Conservation (phyloP, 2,113 vertebrate genomes). For the Clupea harengus region DNA sequence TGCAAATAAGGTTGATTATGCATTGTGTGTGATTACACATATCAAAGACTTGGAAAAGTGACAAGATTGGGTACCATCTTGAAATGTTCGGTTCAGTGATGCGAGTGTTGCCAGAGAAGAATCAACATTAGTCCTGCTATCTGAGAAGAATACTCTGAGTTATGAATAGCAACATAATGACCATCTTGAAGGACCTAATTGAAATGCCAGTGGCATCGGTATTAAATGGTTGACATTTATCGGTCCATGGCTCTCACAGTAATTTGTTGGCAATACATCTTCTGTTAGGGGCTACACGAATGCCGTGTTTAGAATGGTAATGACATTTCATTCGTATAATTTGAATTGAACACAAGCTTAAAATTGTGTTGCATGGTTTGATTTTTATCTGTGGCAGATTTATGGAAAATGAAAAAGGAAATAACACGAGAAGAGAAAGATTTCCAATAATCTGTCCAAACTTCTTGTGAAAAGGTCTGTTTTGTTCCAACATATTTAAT, state of each 20-base stretch:
- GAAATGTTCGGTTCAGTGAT: background rate
- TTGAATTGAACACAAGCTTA: background rate
- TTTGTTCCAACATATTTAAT: background rate
- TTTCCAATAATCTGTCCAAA: background rate
- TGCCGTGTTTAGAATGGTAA: background rate
- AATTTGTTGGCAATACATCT: slow-evolving; percentile 9
- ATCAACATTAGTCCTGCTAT: background rate
- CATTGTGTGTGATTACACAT: background rate
- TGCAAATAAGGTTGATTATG: background rate
- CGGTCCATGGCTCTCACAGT: background rate
- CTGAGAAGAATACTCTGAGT: background rate
- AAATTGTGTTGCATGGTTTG: background rate
- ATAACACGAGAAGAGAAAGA: background rate
- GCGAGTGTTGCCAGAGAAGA: background rate
- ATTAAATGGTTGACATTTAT: slow-evolving; percentile 30
- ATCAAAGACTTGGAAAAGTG: background rate
- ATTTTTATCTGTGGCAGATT: background rate
- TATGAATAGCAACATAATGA: background rate
- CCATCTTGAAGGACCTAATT: slow-evolving; percentile 1
- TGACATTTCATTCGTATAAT: background rate
- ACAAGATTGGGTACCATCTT: background rate
- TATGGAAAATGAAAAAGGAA: background rate
- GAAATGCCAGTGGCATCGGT: slow-evolving; percentile 9
- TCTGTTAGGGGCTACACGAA: background rate
- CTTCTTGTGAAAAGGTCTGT: background rate